These are phyloP conservation scores for Heliconius hortense DNA, from an alignment of 2,888 invertebrate genomes.

Conservation along the genomic window DNA sequence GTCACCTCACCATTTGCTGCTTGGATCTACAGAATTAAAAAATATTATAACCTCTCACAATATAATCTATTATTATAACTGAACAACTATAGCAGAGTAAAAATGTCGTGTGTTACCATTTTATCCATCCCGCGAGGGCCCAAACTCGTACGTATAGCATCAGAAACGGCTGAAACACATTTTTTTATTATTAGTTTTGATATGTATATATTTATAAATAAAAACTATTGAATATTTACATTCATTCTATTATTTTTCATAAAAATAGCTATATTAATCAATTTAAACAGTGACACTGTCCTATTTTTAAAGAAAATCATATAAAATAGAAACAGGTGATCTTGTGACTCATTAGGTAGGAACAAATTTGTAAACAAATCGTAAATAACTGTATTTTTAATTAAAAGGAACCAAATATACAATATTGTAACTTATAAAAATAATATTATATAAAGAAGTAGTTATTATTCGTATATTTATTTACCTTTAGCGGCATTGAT, in stretches of 20 bases:
- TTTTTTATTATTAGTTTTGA: not conserved
- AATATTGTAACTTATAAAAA: not conserved
- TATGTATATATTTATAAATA: not conserved
- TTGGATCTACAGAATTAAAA: slow-evolving; percentile 88
- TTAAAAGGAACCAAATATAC: too few relatives aligned
- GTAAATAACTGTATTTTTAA: not conserved
- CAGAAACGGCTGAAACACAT: slow-evolving; percentile 54
- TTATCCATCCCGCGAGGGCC: slow-evolving; percentile 99
- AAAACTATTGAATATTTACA: not conserved
- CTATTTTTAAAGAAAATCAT: not conserved
- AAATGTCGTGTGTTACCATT: slow-evolving; percentile 86
- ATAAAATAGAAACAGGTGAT: slow-evolving; percentile 13
- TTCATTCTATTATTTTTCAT: not conserved
- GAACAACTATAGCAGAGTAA: slow-evolving; percentile 7
- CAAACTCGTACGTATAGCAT: slow-evolving; percentile 99
- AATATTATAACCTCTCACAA: slow-evolving; percentile 26
- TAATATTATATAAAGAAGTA: not conserved
- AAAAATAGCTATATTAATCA: not conserved
- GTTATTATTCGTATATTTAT: not conserved
- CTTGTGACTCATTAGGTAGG: slow-evolving; percentile 10
- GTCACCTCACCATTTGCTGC: slow-evolving; percentile 98
- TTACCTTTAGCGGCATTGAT: slow-evolving; percentile 99
- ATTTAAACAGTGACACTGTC: too few relatives aligned
- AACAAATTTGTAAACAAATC: slow-evolving; percentile 11
- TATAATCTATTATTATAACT: slow-evolving; percentile 15